phyloP scores from a whole-genome alignment of 2,888 invertebrate genomes.

The Macrophya alboannulata region DNA sequence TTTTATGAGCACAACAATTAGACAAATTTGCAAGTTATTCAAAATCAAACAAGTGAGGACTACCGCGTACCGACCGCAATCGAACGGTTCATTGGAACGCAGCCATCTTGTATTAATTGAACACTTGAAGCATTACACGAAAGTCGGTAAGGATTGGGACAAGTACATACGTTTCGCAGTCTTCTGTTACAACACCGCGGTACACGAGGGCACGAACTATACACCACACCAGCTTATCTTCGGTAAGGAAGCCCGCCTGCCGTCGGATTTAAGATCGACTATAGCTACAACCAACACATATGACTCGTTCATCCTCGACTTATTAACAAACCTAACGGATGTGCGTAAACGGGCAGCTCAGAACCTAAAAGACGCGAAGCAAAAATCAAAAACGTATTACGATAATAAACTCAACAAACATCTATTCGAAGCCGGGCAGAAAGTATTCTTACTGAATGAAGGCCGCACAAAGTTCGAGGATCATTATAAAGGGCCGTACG shows the following conservation, averaged over 20 bases:
- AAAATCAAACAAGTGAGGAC: slow-evolving; percentile 60
- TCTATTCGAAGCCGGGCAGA: neutral
- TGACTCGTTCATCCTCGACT: slow-evolving; percentile 60
- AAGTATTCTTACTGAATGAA: slow-evolving; percentile 8
- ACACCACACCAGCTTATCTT: slow-evolving; percentile 59
- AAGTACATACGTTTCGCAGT: slow-evolving; percentile 57
- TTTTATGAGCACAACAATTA: slow-evolving; percentile 11
- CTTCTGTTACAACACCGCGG: slow-evolving; percentile 57
- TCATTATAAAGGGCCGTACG: slow-evolving; percentile 1
- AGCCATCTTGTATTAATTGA: slow-evolving; percentile 54
- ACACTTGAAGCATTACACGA: slow-evolving; percentile 49
- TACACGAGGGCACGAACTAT: slow-evolving; percentile 58
- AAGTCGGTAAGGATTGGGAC: slow-evolving; percentile 54
- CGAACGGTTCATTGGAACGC: slow-evolving; percentile 56
- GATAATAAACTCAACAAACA: slow-evolving; percentile 5
- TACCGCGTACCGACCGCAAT: slow-evolving; percentile 58
- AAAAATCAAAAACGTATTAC: slow-evolving; percentile 1
- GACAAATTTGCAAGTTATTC: slow-evolving; percentile 58
- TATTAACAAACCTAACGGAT: slow-evolving; percentile 61
- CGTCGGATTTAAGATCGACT: no score
- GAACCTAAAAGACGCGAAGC: slow-evolving; percentile 58
- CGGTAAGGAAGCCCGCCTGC: slow-evolving; percentile 48
- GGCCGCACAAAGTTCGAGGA: neutral
- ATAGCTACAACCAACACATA: no score
- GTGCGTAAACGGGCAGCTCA: slow-evolving; percentile 61